Evolutionary conservation across 1,140 invertebrate species (phyloP), one percentile per base, ranked within the genome.

Genomic region (Dermatophagoides farinae): DNA sequence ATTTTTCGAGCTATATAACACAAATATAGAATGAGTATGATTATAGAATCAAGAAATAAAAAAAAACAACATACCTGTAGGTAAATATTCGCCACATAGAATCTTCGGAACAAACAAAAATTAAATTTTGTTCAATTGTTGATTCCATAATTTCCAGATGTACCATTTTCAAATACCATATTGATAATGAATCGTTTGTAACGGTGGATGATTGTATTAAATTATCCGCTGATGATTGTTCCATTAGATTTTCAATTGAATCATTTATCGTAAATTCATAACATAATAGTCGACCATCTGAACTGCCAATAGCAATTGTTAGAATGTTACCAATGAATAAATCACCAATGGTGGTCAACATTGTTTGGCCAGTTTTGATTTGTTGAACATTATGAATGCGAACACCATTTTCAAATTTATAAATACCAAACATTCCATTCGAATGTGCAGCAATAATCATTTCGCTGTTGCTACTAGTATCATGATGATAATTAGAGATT

Each of bases 31-130:
- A 18, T 16, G 6, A 55, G 16, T 31, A n/a, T 55, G 39, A 44
- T 55, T 18, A 2, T 39, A 38, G 5, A 23, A 47, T 47, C 8
- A 55, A 6, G 2, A 2, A 55, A 55, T 22, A 4, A 39, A 25
- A 39, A 38, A 11, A 52, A 55, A 43, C 5, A 11, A 18, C 25
- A 38, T 25, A 55, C 53, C 25, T 44, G 14, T 4, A 14, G 4
- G 16, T 6, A 55, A 38, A 39, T 44, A 55, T 25, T 44, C 53
- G 5, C 53, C 53, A 55, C 23, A 5, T 55, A 12, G 53, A 55
- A 44, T 55, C 53, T 44, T 55, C 53, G 6, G 5, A 55, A 20
- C 53, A 6, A 25, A 55, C 23, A 38, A 55, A 55, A n/a, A 55
- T n/a, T 14, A 55, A 25, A 55, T 38, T 25, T 16, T 53, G 1